These are phyloP conservation scores for Apotomis betuletana DNA, from an alignment of 2,888 invertebrate genomes.

Conservation along the genomic window DNA sequence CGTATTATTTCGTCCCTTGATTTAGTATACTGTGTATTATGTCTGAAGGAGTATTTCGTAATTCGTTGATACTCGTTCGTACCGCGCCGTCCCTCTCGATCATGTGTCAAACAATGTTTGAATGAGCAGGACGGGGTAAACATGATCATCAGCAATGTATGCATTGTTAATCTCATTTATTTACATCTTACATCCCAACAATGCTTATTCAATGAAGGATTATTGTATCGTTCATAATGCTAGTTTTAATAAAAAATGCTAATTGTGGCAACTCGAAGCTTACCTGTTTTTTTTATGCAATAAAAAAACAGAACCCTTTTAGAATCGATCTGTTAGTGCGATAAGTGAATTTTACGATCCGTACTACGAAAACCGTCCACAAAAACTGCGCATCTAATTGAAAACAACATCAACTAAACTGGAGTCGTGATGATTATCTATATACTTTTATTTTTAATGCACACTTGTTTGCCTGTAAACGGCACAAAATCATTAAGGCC, in stretches of 20 bases:
- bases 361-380: not conserved
- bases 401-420: conserved; percentile 11
- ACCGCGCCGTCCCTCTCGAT: too few species aligned
- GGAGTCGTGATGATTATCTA: not conserved
- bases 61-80: too few species aligned
- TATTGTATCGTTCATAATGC: not conserved
- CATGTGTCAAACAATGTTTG: too few species aligned
- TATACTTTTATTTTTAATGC: conserved; percentile 10
- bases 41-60: too few species aligned
- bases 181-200: not conserved
- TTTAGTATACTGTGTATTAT: conserved; percentile 12
- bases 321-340: conserved; percentile 30
- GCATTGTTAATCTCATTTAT: not conserved
- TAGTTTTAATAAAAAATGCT: not conserved
- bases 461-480: conserved; percentile 10
- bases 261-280: not conserved
- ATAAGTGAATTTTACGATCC: conserved; percentile 25
- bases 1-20: conserved; percentile 23
- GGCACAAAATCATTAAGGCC: conserved; percentile 33
- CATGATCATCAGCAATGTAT: conserved; percentile 2
- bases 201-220: not conserved
- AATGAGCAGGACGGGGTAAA: not conserved
- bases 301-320: conserved; percentile 32
- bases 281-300: conserved; percentile 26
- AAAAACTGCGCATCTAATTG: conserved; percentile 18